Conservation (phyloP, 2,888 invertebrate genomes). For the Phalera bucephala region DNA sequence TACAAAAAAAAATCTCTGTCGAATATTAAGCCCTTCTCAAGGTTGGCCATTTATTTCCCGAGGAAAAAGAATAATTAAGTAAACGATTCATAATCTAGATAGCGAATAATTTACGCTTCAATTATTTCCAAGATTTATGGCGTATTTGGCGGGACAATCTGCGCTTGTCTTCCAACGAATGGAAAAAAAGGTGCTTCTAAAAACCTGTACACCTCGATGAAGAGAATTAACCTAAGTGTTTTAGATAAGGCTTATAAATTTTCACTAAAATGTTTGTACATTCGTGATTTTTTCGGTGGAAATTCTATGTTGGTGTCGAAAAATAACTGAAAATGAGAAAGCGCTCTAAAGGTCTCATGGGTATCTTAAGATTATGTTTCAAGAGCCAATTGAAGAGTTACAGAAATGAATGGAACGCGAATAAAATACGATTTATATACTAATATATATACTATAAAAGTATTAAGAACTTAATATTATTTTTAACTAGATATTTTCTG, state of each 20-base stretch:
- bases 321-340: too few species aligned
- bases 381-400: too few species aligned
- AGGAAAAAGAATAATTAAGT: background rate
- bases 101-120: background rate
- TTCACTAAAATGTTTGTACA: background rate
- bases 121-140: conserved; percentile 1
- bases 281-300: too few species aligned
- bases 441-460: too few species aligned
- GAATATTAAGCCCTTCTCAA: background rate
- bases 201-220: background rate
- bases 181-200: background rate
- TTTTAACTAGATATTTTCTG: too few species aligned
- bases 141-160: background rate
- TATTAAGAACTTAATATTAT: too few species aligned
- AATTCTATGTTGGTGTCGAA: too few species aligned
- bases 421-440: too few species aligned
- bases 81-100: conserved; percentile 2
- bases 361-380: too few species aligned
- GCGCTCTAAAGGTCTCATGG: too few species aligned
- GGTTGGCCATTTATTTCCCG: background rate
- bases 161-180: background rate
- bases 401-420: too few species aligned
- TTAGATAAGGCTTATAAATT: background rate
- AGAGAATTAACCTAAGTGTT: background rate
- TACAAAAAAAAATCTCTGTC: background rate